Conservation (phyloP, 1,140 invertebrate genomes). For the Scylla paramamosain region DNA sequence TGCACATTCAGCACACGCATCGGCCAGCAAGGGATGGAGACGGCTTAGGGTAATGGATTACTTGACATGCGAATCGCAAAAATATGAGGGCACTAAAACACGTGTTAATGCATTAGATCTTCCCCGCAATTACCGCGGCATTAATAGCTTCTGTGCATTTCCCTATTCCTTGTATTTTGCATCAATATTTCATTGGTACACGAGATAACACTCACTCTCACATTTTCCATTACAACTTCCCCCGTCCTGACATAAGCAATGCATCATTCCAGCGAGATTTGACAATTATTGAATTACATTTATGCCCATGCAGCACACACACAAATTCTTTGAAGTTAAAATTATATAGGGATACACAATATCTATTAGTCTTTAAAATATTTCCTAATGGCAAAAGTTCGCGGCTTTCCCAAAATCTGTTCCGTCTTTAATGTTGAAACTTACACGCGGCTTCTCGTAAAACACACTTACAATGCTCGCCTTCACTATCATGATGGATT, state of each 20-base stretch:
- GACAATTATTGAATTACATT: not conserved
- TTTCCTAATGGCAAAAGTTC: not conserved
- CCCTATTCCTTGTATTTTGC: not conserved
- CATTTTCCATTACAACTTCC: not conserved
- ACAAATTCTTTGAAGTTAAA: too few species aligned
- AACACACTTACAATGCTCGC: not conserved
- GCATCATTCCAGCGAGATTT: not conserved
- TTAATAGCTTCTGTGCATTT: not conserved
- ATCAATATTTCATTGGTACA: not conserved
- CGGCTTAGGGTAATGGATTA: not conserved
- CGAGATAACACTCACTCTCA: not conserved
- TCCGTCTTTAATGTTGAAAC: not conserved
- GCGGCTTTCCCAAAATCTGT: not conserved
- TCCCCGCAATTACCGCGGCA: not conserved
- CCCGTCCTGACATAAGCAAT: not conserved
- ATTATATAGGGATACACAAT: too few species aligned
- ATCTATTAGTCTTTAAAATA: not conserved
- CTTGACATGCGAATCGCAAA: not conserved
- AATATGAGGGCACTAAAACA: conserved; percentile 9
- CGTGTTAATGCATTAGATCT: not conserved
- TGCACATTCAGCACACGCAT: not conserved
- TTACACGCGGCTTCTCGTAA: not conserved
- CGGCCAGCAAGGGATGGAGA: not conserved
- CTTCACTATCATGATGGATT: conserved; percentile 8
- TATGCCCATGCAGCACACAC: not conserved